Evolutionary conservation across 1,140 invertebrate species (phyloP), one percentile per base, ranked within the genome.

Genomic region (Drosophila bocqueti): DNA sequence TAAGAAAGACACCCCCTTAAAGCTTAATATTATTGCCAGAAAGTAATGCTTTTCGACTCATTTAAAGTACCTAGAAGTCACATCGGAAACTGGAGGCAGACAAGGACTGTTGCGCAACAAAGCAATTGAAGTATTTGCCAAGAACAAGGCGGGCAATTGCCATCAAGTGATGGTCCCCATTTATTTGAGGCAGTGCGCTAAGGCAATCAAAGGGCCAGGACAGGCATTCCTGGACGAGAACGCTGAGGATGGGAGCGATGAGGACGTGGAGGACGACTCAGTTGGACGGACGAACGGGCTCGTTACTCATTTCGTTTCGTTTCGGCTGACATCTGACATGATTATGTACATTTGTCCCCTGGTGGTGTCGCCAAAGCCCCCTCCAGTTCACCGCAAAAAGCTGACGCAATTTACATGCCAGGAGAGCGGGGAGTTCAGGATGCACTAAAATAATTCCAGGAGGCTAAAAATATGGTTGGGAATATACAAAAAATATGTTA

Each of bases 291-390:
- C 31, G 31, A 31, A 36, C 57, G 31, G 74, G 47, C 62, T 67
- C 60, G 76, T 77, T 69, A 49, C 57, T 68, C 50, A 78, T 79
- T 79, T 78, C 75, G 75, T 68, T 77, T 77, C 83, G 79, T 79
- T 85, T 75, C 57, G 63, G 62, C 84, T 87, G 84, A 87, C 83
- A 89, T 84, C 87, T 87, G 84, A 87, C 83, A 89, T 87, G 83
- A 87, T 87, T 87, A 87, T 84, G 81, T 87, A 84, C 81, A 89
- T 87, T 87, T 90, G 83, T 87, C 87, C 79, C 59, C 66, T 63
- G 71, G 71, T 68, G 76, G 63, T 76, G 73, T 50, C 52, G 52
- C 49, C 54, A 11, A 2, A 16, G 54, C 67, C n/a, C 40, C 62
- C 11, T 34, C 62, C 38, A 69, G 24, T 26, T 24, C 57, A 34